A percentile compares a stretch with the other conserved stretches of the same genome.
phyloP scores from a whole-genome alignment of 2,888 invertebrate genomes.

The Drosophila nigritarsus region DNA sequence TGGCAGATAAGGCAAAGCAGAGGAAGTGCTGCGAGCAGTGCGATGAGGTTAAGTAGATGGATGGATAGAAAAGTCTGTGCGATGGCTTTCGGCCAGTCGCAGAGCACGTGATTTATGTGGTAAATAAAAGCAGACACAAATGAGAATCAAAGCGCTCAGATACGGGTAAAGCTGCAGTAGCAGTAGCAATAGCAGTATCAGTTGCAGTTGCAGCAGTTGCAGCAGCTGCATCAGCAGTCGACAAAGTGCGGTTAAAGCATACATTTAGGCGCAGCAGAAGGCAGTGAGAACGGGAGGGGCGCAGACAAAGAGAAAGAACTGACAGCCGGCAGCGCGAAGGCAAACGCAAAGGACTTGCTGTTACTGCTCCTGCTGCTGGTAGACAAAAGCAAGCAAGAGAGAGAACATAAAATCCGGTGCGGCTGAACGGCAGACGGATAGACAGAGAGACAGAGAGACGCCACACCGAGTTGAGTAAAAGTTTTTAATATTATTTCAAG shows the following conservation, averaged over 20 bases:
- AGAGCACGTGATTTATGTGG: constrained; percentile 78
- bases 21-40: constrained; percentile 62
- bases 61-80: constrained; percentile 66
- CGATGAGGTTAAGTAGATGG: constrained; percentile 67
- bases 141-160: constrained; percentile 66
- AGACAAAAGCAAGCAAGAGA: constrained; percentile 48
- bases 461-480: constrained; percentile 67
- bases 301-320: constrained; percentile 37
- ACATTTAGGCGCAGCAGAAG: constrained; percentile 44
- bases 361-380: constrained; percentile 19
- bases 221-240: constrained; percentile 28
- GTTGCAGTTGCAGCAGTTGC: constrained; percentile 18
- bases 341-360: constrained; percentile 15
- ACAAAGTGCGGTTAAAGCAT: constrained; percentile 55
- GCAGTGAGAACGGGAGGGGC: background rate
- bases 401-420: constrained; percentile 59
- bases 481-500: constrained; percentile 82
- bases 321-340: constrained; percentile 20
- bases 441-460: constrained; percentile 23
- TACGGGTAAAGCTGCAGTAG: constrained; percentile 47
- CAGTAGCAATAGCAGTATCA: constrained; percentile 1
- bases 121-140: constrained; percentile 77
- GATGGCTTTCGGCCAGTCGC: constrained; percentile 40
- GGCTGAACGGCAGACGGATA: constrained; percentile 20
- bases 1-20: constrained; percentile 50